Percentiles rank a stretch among this genome's conserved stretches.
phyloP scores from a whole-genome alignment of 1,140 invertebrate genomes.

The Copidosoma floridanum region DNA sequence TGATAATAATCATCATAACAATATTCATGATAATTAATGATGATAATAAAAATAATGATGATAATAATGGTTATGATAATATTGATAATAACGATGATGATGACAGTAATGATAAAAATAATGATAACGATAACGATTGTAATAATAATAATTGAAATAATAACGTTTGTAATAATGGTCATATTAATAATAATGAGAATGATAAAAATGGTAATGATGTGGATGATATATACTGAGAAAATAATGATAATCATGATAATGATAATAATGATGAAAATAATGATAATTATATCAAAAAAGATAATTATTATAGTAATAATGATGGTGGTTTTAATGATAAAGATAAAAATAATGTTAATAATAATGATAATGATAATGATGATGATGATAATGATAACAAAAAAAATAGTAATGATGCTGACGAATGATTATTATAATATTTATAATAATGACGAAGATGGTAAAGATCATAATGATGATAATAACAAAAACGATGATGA shows the following conservation, averaged over 20 bases:
- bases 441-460: too few species aligned
- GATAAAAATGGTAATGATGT: background rate
- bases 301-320: background rate
- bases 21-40: background rate
- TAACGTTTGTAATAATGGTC: background rate
- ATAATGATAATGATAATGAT: background rate
- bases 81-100: too few species aligned
- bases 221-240: background rate
- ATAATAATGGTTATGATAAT: too few species aligned
- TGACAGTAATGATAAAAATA: too few species aligned
- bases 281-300: background rate
- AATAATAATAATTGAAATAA: background rate
- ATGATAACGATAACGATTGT: too few species aligned
- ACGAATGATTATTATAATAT: background rate
- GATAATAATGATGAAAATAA: background rate
- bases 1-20: background rate
- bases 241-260: background rate
- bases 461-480: too few species aligned
- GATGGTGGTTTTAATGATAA: background rate
- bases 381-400: background rate
- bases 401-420: background rate
- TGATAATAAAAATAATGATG: too few species aligned
- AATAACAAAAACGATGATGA: too few species aligned
- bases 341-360: background rate
- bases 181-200: background rate